phyloP scores from a whole-genome alignment of 2,888 invertebrate species.

The Lepidochitona cinerea region DNA sequence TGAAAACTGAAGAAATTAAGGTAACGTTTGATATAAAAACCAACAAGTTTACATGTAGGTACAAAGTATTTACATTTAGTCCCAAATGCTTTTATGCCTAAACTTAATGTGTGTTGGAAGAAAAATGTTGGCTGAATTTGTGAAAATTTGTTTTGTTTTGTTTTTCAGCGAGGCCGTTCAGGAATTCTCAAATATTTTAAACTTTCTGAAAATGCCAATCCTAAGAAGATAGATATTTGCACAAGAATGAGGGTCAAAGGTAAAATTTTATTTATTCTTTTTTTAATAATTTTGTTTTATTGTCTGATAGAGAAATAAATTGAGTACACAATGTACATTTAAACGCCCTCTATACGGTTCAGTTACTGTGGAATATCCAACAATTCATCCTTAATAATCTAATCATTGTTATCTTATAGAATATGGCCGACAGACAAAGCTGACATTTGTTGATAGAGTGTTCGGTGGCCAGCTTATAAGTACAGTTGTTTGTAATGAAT shows the following conservation, averaged over 20 bases:
- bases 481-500: constrained; percentile 85
- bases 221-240: constrained; percentile 83
- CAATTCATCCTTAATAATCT: no score
- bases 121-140: neutral
- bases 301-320: neutral
- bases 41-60: neutral
- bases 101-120: neutral
- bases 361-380: no score
- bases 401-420: constrained; percentile 51
- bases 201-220: constrained; percentile 79
- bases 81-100: neutral
- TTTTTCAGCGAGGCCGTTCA: constrained; percentile 81
- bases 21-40: constrained; percentile 32
- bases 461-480: constrained; percentile 95
- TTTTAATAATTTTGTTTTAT: neutral
- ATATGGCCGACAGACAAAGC: constrained; percentile 69
- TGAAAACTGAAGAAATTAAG: constrained; percentile 79
- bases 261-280: constrained; percentile 16
- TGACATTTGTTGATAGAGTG: constrained; percentile 82
- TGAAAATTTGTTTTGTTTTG: neutral
- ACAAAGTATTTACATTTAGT: neutral
- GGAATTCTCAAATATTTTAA: constrained; percentile 85
- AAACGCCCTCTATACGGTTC: no score
- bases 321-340: no score
- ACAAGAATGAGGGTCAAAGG: constrained; percentile 82